phyloP scores from a whole-genome alignment of 2,113 vertebrate species.

The Manacus vitellinus region DNA sequence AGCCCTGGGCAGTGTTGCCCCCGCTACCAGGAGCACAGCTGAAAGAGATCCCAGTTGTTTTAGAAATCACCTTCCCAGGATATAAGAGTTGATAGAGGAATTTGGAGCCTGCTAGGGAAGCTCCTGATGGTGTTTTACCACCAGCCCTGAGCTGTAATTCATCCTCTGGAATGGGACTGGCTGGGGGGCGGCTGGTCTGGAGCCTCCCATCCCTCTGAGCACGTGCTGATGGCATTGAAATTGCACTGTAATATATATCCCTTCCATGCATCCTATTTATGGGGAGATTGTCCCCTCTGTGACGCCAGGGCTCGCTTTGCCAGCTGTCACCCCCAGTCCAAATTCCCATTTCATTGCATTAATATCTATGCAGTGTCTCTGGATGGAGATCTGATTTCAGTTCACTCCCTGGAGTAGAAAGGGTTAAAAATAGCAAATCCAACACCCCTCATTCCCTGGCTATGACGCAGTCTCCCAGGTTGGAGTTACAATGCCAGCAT shows the following conservation, averaged over 20 bases:
- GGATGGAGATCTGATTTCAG: slow-evolving; percentile 29
- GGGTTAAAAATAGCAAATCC: slow-evolving; percentile 58
- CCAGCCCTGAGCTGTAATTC: background rate
- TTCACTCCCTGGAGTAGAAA: background rate
- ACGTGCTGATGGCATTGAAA: background rate
- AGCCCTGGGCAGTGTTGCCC: background rate
- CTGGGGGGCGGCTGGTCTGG: background rate
- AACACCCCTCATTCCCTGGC: slow-evolving; percentile 41
- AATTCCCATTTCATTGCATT: slow-evolving; percentile 30
- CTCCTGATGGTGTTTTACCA: background rate
- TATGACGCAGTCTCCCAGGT: slow-evolving; percentile 27
- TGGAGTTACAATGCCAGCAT: slow-evolving; percentile 33
- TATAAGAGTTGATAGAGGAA: background rate
- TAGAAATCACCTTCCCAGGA: background rate
- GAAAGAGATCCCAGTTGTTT: background rate
- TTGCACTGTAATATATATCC: slow-evolving; percentile 13
- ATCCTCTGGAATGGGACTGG: slow-evolving; percentile 24
- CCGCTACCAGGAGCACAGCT: background rate
- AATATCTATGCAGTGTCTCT: background rate
- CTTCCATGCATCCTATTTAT: slow-evolving; percentile 23
- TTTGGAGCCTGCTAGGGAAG: background rate
- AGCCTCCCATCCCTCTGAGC: background rate
- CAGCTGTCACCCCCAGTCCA: slow-evolving; percentile 45
- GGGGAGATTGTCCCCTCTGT: slow-evolving; percentile 29
- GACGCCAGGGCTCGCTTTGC: slow-evolving; percentile 2